Base-by-base conservation (phyloP, 1,140 invertebrate species). In the Megalopta genalis region DNA sequence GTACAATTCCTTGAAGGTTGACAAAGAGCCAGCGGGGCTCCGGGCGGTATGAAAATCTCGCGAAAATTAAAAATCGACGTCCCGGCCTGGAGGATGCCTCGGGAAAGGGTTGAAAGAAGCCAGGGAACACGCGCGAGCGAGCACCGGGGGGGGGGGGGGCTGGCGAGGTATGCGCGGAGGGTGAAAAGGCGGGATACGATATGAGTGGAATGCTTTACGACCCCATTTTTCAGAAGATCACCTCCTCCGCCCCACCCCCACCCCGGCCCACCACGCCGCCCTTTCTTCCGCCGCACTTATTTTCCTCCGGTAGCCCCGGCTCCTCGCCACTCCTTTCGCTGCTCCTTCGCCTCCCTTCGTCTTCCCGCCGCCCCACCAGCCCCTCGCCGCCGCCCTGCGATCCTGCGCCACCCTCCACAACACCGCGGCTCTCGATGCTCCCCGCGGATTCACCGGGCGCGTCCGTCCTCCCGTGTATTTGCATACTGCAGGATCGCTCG, bases 121-220 rank as follows among this genome's bases (percentile, higher is more conserved):
- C 70, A 46, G 46, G n/a, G 68, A 85, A 77, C 73, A 81, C 46
- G 82, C 54, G 82, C 46, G 82, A 32, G 66, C 70, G 49, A 32
- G 54, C 18, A 9, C 49, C 16, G 4, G 32, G 4, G 32, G 32
- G 32, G 32, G 32, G 4, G 16, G 27, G 18, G 49, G 60, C 12
- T 27, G 37, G 59, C 14, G 62, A 63, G 49, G 77, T 52, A 67
- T 65, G 68, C 70, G 62, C 25, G 49, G 60, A 63, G 83, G 68
- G 77, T 80, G 76, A 77, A 84, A 80, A 87, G 81, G 82, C 74
- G 77, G 78, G 86, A 84, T 85, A 82, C 81, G 85, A 88, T 89
- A 88, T 86, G 82, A 88, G 86, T 80, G 85, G 88, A 89, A 89
- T 89, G 83, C 86, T 88, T 88, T 88, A 88, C 88, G 88, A 88